Base-by-base conservation (phyloP, 2,797 vertebrate genomes). In the Synaphobranchus kaupii region DNA sequence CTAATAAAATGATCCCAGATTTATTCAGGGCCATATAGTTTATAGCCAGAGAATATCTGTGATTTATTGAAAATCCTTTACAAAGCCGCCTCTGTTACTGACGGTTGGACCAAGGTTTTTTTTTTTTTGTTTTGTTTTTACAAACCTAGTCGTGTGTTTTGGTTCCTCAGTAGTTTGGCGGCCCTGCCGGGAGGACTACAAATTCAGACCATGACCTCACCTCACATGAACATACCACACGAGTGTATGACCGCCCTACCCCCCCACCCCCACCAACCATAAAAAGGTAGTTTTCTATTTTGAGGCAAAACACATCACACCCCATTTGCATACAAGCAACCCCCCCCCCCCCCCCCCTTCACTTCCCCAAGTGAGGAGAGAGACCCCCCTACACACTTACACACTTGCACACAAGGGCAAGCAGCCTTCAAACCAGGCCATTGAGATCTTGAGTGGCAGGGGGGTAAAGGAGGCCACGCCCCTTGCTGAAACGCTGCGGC, bases 391-490 rank as follows among this genome's bases (percentile, higher is more conserved):
- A 39, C 39, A 39, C 39, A 39, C 39, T 2, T 39, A 39, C 68
- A 87, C 17, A 17, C 84, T 83, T 80, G 28, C 81, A 87, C 88
- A 86, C 88, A 66, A 54, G 85, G 68, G 84, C 83, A 60, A 68
- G 71, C 71, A 88, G 84, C 86, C 52, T 83, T 89, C 83, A 83
- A 84, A 85, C 81, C 68, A 50, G 58, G 58, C 82, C 88, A 84
- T 81, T 76, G 52, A 90, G 68, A 85, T 87, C 66, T 85, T 90
- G 87, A 89, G 84, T 88, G 89, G 86, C 86, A 80, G 80, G 50
- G 39, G 60, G 86, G 73, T 34, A 86, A 71, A 71, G 84, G 47
- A 87, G 88, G 86, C 52, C 34, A 0, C 84, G n/a, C 54, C 86
- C 54, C 86, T 31, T 56, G 60, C 80, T 84, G 86, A 85, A 83